Evolutionary conservation across 2,113 vertebrate genomes (phyloP), one percentile per base, ranked within the genome.

Genomic region (Laterallus jamaicensis): DNA sequence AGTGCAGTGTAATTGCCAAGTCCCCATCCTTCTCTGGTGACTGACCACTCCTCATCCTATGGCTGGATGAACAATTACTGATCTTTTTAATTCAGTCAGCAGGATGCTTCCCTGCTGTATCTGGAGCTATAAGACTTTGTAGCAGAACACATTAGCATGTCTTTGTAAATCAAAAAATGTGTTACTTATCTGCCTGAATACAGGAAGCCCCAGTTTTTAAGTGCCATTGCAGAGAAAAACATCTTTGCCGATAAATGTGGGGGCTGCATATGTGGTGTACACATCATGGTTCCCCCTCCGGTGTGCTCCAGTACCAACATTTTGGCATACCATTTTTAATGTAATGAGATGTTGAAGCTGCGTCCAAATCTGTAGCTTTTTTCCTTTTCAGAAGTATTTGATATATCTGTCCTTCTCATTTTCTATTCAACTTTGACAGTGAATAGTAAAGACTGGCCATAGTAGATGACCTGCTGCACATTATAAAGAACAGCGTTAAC

Each of bases 11-110:
- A 80, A 69, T 90, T 49, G 90, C 50, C 18, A 82, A 82, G 86
- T 77, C 85, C 37, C n/a, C 66, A 0, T 86, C 13, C 22, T 89
- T 19, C 44, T 85, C 21, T 52, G 15, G 24, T 44, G 80, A 79
- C 68, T 91, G 87, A 87, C 87, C 58, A 58, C 82, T 91, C 78
- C 32, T 90, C 58, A 90, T 80, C 32, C 32, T 63, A 49, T 50
- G 88, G 37, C 79, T 92, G 54, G n/a, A 50, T 86, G 75, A 86
- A 49, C 67, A 94, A n/a, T 77, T 86, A 66, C 70, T 54, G 88
- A 58, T 92, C 40, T 67, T 70, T 91, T 74, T n/a, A 50, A 86
- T 47, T 80, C 0, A 1, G 55, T 54, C 71, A 92, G 82, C 42
- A 68, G 62, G 63, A 63, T 64, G 49, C 29, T 79, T 79, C 50